Percentiles rank a stretch among this genome's conserved stretches.
phyloP scores from a whole-genome alignment of 37 sponge, comb jelly and placozoan species.

The Aplysina aerophoba region DNA sequence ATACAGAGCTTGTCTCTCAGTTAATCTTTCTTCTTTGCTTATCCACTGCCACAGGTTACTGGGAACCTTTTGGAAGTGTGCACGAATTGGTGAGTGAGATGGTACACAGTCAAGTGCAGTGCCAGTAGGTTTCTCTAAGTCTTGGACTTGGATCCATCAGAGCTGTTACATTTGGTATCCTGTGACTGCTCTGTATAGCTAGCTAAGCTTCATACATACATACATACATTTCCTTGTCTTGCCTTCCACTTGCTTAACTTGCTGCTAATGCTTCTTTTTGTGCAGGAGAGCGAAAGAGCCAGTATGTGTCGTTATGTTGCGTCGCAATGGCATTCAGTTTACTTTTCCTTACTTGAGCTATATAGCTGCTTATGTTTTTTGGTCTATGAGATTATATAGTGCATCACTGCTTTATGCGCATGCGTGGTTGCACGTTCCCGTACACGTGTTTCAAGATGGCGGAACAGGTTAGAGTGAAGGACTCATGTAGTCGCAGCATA shows the following conservation, averaged over 20 bases:
- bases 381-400: not conserved
- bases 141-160: too few relatives aligned
- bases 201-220: too few relatives aligned
- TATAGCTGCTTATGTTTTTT: not conserved
- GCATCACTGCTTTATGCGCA: slow-evolving; percentile 29
- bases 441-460: slow-evolving; percentile 67
- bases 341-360: slow-evolving; percentile 59
- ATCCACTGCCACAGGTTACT: slow-evolving; percentile 50
- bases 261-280: not conserved
- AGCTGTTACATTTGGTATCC: too few relatives aligned
- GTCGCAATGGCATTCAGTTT: slow-evolving; percentile 83
- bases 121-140: too few relatives aligned
- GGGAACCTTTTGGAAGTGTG: slow-evolving; percentile 89
- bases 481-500: too few relatives aligned
- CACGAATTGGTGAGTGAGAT: slow-evolving; percentile 72
- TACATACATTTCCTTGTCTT: too few relatives aligned
- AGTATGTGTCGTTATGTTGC: slow-evolving; percentile 85
- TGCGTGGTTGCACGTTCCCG: slow-evolving; percentile 21
- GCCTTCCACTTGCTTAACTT: not conserved
- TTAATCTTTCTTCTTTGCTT: not conserved
- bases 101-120: too few relatives aligned
- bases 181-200: too few relatives aligned
- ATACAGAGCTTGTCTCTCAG: too few relatives aligned
- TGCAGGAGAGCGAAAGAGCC: slow-evolving; percentile 86
- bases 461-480: slow-evolving; percentile 83